Percentiles rank a stretch among this genome's conserved stretches.
These are phyloP conservation scores for Cacatua alba DNA, from an alignment of 2,113 vertebrate species.

Conservation along the genomic window DNA sequence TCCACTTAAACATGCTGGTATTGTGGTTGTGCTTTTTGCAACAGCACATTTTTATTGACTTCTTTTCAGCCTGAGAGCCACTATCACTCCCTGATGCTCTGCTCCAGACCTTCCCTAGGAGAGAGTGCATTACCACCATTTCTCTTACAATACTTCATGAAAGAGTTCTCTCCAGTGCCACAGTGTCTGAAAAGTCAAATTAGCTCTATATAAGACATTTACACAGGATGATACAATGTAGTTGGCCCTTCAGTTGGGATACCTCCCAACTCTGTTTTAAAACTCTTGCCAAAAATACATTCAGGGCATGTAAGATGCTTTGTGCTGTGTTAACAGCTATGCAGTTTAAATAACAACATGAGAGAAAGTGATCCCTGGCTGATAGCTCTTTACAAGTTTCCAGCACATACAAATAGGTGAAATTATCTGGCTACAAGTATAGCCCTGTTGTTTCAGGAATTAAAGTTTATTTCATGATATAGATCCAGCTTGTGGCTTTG, in stretches of 20 bases:
- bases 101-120: neutral
- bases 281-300: neutral
- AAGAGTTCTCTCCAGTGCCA: neutral
- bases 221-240: neutral
- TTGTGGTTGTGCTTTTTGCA: neutral
- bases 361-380: neutral
- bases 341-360: neutral
- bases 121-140: neutral
- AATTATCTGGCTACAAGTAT: neutral
- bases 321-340: neutral
- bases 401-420: neutral
- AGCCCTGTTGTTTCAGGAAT: neutral
- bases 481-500: neutral
- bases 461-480: neutral
- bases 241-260: neutral
- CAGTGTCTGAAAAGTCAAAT: neutral
- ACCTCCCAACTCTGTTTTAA: neutral
- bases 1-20: neutral
- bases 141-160: neutral
- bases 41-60: neutral
- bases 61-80: neutral
- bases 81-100: neutral
- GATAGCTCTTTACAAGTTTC: neutral
- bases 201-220: neutral
- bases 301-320: neutral